Conservation (phyloP, 2,797 vertebrate genomes). For the Rousettus madagascariensis region DNA sequence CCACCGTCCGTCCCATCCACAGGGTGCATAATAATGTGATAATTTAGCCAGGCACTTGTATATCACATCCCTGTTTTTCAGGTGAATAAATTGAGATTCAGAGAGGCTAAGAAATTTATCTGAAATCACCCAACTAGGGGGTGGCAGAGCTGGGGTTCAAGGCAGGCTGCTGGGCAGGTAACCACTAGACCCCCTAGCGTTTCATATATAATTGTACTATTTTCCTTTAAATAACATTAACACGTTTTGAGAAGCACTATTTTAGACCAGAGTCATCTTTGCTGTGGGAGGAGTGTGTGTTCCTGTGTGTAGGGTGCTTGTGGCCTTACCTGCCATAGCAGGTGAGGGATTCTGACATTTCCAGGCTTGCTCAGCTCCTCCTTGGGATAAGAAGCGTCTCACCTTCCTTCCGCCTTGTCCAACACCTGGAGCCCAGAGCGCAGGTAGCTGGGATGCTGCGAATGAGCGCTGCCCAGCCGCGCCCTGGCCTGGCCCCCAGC, state of each 20-base stretch:
- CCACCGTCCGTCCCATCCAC: background rate
- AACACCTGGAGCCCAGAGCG: background rate
- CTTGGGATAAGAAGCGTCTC: background rate
- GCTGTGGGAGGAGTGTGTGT: background rate
- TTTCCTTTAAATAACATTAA: background rate
- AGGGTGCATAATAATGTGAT: fast-evolving
- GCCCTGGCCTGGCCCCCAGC: background rate
- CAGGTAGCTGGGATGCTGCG: background rate
- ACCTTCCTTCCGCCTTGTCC: background rate
- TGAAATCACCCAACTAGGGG: background rate
- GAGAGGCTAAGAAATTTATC: background rate
- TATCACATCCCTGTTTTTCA: background rate
- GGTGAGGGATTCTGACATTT: background rate
- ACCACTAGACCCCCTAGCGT: too few species aligned
- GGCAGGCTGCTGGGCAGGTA: background rate
- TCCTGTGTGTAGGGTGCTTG: background rate
- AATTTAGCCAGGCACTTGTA: background rate
- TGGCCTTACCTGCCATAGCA: background rate
- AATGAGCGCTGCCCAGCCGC: background rate
- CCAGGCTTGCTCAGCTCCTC: background rate
- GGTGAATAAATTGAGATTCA: background rate
- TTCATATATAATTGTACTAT: background rate
- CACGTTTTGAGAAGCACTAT: background rate
- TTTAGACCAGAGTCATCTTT: background rate
- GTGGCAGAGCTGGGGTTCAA: background rate